These are phyloP conservation scores for Callopanchax toddi DNA, from an alignment of 2,113 vertebrate species.

Conservation along the genomic window DNA sequence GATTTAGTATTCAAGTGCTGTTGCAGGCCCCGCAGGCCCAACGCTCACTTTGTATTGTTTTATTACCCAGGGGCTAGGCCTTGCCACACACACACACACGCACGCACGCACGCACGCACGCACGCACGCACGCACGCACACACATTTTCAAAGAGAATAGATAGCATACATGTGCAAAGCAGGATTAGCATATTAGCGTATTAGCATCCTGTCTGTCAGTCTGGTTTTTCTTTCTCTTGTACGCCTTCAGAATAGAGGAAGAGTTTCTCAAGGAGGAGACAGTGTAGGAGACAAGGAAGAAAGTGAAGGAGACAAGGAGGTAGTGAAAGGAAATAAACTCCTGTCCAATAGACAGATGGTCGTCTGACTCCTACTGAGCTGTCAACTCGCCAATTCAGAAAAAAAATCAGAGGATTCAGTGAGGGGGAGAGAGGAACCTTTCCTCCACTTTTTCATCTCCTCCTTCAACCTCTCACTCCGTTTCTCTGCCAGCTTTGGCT, in stretches of 20 bases:
- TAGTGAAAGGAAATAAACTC: constrained; percentile 32
- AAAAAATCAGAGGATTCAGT: constrained; percentile 35
- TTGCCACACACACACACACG: constrained; percentile 47
- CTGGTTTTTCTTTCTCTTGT: constrained; percentile 57
- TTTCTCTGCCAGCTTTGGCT: constrained; percentile 64
- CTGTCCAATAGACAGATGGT: constrained; percentile 71
- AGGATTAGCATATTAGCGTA: constrained; percentile 80
- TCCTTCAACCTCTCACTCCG: constrained; percentile 63
- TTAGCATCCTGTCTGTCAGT: constrained; percentile 68
- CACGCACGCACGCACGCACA: constrained; percentile 23
- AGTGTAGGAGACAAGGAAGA: not conserved
- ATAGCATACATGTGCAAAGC: constrained; percentile 82
- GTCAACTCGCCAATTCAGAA: constrained; percentile 65
- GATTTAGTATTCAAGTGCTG: constrained; percentile 76
- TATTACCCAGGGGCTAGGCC: constrained; percentile 75
- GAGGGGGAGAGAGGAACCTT: constrained; percentile 52
- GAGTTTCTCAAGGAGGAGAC: constrained; percentile 39
- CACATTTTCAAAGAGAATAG: constrained; percentile 47
- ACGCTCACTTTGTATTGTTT: constrained; percentile 80
- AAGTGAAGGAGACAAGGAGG: constrained; percentile 26
- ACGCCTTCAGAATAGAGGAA: constrained; percentile 50
- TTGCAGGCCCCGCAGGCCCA: constrained; percentile 70
- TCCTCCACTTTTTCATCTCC: constrained; percentile 63
- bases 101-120: constrained; percentile 20
- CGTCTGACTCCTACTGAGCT: constrained; percentile 70